Base-by-base conservation (phyloP, 1,140 invertebrate genomes). In the Cherax quadricarinatus region DNA sequence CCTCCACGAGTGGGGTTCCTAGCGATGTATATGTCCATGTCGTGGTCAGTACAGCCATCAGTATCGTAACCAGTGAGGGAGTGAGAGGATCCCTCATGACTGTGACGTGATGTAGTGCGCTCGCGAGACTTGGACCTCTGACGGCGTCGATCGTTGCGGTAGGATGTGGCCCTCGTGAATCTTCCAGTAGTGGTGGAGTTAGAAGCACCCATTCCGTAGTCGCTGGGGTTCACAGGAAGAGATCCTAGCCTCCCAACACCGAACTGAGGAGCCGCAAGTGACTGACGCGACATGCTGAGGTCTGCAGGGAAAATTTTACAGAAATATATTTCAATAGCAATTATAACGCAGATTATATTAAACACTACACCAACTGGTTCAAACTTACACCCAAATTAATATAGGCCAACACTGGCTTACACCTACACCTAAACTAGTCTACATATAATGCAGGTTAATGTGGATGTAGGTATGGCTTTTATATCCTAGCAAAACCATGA, bases 21-120 rank as follows among this genome's bases (percentile, higher is more conserved):
- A 85, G 98, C 97, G 96, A 98, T 98, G 95, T 99, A 99, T 94
- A 98, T 98, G 94, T 99, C 98, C 97, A 98, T 98, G 95, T 98
- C 98, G 95, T 98, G 98, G 95, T 99, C 98, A 86, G 98, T 99
- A 98, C 98, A 98, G 94, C 98, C 98, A 94, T 98, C 97, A 70
- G 97, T 95, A 94, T 97, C 98, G 94, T 98, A 98, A 48, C 94
- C 94, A 12, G 94, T 95, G 51, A 94, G 93, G 30, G 94, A 95
- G 83, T 94, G 94, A 6, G 94, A 91, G 7, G 94, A 3, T 18
- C 94, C 94, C 41, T 94, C 94, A 75, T 94, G 92, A 78, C 92
- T 92, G 24, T 91, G 84, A 3, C 92, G 73, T 18, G 88, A 92
- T 49, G 78, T 60, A 48, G 70, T 51, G 14, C 93, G 66, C 24